These are phyloP conservation scores for Amitus sp. DNA, from an alignment of 2,888 invertebrate species.

Conservation along the genomic window DNA sequence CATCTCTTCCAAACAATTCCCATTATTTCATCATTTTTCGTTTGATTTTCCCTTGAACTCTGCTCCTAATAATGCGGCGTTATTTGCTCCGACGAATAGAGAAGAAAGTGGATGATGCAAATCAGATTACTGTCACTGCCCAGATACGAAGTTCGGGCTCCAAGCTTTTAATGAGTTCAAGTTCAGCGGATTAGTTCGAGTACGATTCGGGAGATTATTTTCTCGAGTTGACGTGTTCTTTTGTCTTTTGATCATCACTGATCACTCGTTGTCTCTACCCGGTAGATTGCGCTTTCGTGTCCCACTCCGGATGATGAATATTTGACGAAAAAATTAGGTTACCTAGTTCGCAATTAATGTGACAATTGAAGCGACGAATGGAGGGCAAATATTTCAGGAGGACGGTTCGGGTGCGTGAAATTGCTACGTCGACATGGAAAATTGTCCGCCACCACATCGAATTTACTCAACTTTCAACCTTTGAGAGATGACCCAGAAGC, in stretches of 20 bases:
- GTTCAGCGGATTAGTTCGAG: not conserved
- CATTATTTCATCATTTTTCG: too few relatives aligned
- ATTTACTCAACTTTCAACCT: not conserved
- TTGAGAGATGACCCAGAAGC: not conserved
- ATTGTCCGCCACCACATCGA: not conserved
- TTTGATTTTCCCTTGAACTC: too few relatives aligned
- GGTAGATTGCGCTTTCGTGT: not conserved
- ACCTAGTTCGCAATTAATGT: constrained; percentile 1
- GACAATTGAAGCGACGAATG: too few relatives aligned
- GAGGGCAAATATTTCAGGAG: not conserved
- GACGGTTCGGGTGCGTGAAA: constrained; percentile 1
- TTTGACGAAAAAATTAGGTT: not conserved
- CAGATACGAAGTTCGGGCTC: not conserved
- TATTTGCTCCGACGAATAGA: not conserved
- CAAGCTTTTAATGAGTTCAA: not conserved
- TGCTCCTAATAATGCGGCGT: too few relatives aligned
- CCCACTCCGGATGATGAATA: not conserved
- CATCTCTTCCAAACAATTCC: too few relatives aligned
- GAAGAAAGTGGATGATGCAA: not conserved
- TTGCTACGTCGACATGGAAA: not conserved
- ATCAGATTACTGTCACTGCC: constrained; percentile 4
- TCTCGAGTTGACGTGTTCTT: too few relatives aligned
- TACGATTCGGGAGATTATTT: not conserved
- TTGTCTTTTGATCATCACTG: too few relatives aligned
- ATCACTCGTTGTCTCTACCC: not conserved